A percentile compares a stretch with the other conserved stretches of the same genome.
Evolutionary conservation across 2,888 invertebrate genomes (phyloP).

Genomic region (Branchipolynoe longqiensis): DNA sequence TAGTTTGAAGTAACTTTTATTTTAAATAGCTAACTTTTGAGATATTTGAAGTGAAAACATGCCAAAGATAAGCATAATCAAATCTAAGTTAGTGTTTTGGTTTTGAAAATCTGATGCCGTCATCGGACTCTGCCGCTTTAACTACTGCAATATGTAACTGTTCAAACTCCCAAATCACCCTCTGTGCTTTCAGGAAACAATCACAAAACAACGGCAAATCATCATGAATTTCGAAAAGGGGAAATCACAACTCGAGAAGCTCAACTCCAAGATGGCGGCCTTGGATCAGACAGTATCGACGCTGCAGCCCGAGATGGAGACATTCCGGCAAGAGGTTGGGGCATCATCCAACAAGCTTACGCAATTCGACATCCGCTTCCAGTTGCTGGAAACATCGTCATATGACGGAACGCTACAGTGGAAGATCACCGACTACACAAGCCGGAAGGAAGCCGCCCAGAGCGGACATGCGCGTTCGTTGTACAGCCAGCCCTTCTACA

Average conservation of each 20-base stretch:
- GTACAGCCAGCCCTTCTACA: constrained; percentile 80
- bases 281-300: neutral
- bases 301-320: neutral
- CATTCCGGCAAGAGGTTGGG: neutral
- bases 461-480: constrained; percentile 74
- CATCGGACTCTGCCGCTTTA: no score
- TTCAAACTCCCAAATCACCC: no score
- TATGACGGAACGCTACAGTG: constrained; percentile 77
- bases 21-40: no score
- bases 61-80: no score
- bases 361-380: constrained; percentile 76
- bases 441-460: constrained; percentile 74
- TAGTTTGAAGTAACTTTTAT: no score
- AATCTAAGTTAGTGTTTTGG: no score
- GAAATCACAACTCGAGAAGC: neutral
- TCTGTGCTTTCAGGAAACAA: neutral
- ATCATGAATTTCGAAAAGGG: neutral
- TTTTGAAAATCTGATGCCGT: no score
- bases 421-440: constrained; percentile 76
- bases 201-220: neutral
- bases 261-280: neutral
- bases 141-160: no score
- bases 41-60: no score
- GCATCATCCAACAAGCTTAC: constrained; percentile 64
- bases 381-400: constrained; percentile 71